These are phyloP conservation scores for Crax fasciolata DNA, from an alignment of 2,797 vertebrate genomes.

Conservation along the genomic window DNA sequence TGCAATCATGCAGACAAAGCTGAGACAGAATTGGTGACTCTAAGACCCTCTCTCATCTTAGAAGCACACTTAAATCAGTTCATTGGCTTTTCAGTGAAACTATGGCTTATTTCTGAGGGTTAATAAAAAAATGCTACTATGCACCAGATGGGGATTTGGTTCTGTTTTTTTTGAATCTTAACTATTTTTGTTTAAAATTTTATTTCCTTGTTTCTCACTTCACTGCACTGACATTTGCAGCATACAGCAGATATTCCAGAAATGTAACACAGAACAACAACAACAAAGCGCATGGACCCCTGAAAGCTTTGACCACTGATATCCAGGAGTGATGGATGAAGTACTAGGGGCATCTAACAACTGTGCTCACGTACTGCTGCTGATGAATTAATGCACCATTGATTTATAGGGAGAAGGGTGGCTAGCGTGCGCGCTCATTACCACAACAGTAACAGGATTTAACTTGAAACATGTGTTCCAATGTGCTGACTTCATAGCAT, in stretches of 20 bases:
- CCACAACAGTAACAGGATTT: not conserved
- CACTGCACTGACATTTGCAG: not conserved
- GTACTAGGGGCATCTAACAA: not conserved
- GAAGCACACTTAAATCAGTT: not conserved
- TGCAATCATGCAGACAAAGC: not conserved
- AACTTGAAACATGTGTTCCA: not conserved
- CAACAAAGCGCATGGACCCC: fast-evolving
- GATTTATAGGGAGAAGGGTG: not conserved
- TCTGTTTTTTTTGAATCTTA: not conserved
- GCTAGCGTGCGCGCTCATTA: not conserved
- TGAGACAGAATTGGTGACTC: not conserved
- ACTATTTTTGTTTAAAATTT: not conserved
- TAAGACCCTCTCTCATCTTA: not conserved
- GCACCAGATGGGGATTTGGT: not conserved
- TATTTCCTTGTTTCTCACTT: not conserved
- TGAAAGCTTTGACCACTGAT: not conserved
- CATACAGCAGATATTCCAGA: not conserved
- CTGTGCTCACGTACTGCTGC: not conserved
- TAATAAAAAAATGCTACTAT: not conserved
- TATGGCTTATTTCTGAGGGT: not conserved
- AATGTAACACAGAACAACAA: not conserved
- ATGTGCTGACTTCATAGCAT: not conserved
- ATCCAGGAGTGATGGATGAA: not conserved
- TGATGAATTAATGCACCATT: not conserved
- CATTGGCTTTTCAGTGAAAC: not conserved